Base-by-base conservation (phyloP, 2,888 invertebrate genomes). In the Petrolisthes manimaculis region DNA sequence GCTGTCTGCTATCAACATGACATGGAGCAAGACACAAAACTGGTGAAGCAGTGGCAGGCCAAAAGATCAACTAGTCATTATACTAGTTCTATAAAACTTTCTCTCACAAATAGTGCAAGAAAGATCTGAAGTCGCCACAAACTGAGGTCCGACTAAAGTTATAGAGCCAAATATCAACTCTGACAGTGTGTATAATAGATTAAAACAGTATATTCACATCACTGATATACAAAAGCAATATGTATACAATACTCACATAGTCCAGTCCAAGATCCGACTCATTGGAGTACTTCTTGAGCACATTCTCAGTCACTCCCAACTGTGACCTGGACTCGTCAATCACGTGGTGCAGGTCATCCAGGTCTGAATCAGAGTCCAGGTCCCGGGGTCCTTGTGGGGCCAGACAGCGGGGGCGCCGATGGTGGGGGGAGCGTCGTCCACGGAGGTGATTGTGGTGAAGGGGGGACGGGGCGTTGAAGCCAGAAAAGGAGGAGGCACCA, bases 241-340 rank as follows among this genome's bases (percentile, higher is more conserved):
- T 12, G 9, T 14, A 61, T 14, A 85, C 6, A 71, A 69, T 84
- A 89, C 90, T 90, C 53, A 90, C 90, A 55, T 89, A 90, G 61
- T 90, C 89, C 69, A 90, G 24, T 3, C 86, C 87, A 8, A 86
- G 83, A n/a, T 85, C 87, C n/a, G 89, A 85, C 74, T 89, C 89
- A 54, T 81, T 87, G 86, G 87, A 83, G 86, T 94, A 93, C 24
- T 93, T 94, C 86, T 94, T 93, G 93, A 95, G 93, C 92, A 94
- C 92, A 90, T 94, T 94, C 93, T 96, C 95, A 0, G 95, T 94
- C 86, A 94, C 94, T 85, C 94, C 94, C 91, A 96, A 93, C 92
- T 95, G 95, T 89, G 94, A 93, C 91, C 94, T 94, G 53, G 96
- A 95, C 89, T 95, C 94, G 80, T 95, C 94, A 83, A 96, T 93